Evolutionary conservation across 2,888 invertebrate species (phyloP).

Genomic region (Caenorhabditis sp.): DNA sequence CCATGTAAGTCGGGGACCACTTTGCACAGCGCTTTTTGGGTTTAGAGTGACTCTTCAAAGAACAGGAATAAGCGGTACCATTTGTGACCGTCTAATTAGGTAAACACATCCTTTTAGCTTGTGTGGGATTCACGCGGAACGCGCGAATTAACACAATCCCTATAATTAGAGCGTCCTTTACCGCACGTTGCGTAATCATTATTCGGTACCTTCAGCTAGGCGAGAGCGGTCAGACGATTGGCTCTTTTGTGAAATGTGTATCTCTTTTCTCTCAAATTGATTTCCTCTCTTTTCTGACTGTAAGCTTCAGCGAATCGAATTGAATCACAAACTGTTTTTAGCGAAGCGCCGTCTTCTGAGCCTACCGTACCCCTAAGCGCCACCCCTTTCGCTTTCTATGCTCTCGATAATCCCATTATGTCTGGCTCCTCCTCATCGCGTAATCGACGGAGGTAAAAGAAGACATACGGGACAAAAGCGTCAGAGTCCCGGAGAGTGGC

Average conservation of each 20-base stretch:
- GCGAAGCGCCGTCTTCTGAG: background rate
- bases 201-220: background rate
- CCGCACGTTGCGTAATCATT: slow-evolving; percentile 48
- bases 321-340: background rate
- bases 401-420: slow-evolving; percentile 47
- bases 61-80: too few relatives aligned
- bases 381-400: slow-evolving; percentile 24
- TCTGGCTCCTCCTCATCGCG: slow-evolving; percentile 45
- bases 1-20: too few relatives aligned
- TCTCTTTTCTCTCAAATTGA: too few relatives aligned
- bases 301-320: too few relatives aligned
- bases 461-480: slow-evolving; percentile 44
- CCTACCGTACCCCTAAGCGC: slow-evolving; percentile 39
- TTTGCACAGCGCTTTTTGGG: too few relatives aligned
- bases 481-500: slow-evolving; percentile 49
- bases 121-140: background rate
- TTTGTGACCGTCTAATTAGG: slow-evolving; percentile 26
- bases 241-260: too few relatives aligned
- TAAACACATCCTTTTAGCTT: slow-evolving; percentile 8
- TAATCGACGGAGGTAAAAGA: slow-evolving; percentile 37
- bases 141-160: slow-evolving; percentile 5
- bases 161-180: slow-evolving; percentile 45
- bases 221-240: too few relatives aligned
- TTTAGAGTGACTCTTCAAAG: too few relatives aligned
- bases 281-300: too few relatives aligned